Evolutionary conservation across 2,888 invertebrate species (phyloP).

Genomic region (Terebella lapidaria): DNA sequence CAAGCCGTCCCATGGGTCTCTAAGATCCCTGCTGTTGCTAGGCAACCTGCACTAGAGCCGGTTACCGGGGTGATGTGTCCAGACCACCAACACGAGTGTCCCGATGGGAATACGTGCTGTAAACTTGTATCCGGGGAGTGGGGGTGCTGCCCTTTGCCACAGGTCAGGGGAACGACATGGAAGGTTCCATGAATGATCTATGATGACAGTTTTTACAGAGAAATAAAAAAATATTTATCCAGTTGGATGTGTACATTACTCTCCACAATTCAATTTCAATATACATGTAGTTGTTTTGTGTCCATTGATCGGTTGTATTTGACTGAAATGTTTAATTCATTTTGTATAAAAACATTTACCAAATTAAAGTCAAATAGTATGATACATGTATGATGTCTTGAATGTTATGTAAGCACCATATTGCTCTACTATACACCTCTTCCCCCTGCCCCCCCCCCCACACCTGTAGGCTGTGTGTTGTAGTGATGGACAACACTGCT

Average conservation of each 20-base stretch:
- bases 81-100: constrained; percentile 11
- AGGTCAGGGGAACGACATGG: constrained; percentile 17
- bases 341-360: not conserved
- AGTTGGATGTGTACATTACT: not conserved
- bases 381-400: too few species aligned
- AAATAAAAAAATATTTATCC: too few species aligned
- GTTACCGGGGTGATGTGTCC: constrained; percentile 22
- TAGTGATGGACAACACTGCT: constrained; percentile 39
- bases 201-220: too few species aligned
- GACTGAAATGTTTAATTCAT: not conserved
- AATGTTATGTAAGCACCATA: not conserved
- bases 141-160: constrained; percentile 35
- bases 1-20: not conserved
- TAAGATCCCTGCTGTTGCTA: not conserved
- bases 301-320: too few species aligned
- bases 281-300: too few species aligned
- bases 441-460: too few species aligned
- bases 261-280: not conserved
- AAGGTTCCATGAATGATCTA: too few species aligned
- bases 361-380: not conserved
- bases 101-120: constrained; percentile 27
- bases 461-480: constrained; percentile 28
- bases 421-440: not conserved
- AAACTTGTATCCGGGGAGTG: constrained; percentile 22
- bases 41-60: constrained; percentile 18